A percentile compares a stretch with the other conserved stretches of the same genome.
Conservation (phyloP, 2,113 vertebrate genomes). For the Phylloscopus whistleri region DNA sequence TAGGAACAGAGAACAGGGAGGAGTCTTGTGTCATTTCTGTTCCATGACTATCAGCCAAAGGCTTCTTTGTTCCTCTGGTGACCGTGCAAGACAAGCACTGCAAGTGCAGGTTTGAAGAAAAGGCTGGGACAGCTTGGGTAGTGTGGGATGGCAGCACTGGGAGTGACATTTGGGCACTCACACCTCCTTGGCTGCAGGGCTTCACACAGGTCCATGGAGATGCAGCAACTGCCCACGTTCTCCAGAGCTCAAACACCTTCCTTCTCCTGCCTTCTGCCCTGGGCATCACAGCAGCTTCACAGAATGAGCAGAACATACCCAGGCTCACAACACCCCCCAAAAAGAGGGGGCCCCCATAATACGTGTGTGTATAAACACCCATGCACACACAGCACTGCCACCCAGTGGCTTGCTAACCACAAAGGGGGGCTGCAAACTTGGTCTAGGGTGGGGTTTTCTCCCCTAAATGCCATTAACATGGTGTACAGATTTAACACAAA, state of each 20-base stretch:
- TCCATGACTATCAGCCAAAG: not conserved
- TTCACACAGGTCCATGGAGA: not conserved
- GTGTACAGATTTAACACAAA: not conserved
- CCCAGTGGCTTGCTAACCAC: slow-evolving; percentile 35
- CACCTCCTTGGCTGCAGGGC: not conserved
- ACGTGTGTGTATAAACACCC: accelerated
- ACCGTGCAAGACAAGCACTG: not conserved
- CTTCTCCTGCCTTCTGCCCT: not conserved
- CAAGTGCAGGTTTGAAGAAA: not conserved
- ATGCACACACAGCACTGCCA: slow-evolving; percentile 44
- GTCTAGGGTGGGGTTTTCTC: not conserved
- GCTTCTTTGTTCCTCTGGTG: not conserved
- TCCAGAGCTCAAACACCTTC: not conserved
- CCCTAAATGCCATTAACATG: not conserved
- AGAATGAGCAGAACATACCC: not conserved
- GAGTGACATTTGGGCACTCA: not conserved
- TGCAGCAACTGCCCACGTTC: accelerated
- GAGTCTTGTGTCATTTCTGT: not conserved
- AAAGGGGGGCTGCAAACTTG: not conserved
- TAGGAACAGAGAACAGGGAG: not conserved
- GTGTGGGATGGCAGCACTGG: not conserved
- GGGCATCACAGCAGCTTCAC: not conserved
- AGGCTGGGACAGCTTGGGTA: not conserved
- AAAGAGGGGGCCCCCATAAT: accelerated
- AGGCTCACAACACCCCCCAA: too few species aligned